Evolutionary conservation across 2,113 vertebrate genomes (phyloP), one percentile per base, ranked within the genome.

Genomic region (Sapayoa aenigma): DNA sequence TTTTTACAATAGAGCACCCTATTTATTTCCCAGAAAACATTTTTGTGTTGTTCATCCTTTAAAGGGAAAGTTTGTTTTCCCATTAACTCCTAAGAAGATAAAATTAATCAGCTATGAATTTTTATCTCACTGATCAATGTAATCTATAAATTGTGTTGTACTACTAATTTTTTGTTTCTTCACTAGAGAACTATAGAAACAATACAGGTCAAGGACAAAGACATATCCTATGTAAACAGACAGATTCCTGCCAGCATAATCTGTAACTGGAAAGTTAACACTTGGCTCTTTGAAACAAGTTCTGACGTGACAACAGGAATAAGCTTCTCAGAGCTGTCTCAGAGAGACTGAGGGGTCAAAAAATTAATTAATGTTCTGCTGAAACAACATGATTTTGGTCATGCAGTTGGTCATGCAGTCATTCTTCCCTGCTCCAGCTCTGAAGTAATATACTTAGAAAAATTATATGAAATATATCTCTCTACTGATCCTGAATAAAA

Each of bases 221-320:
- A 59, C 23, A 53, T 76, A 72, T 76, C 78, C 89, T 67, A 9
- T 22, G 53, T 58, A 91, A 94, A 69, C 90, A 98, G 96, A 96
- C 39, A 72, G 27, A 71, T 84, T 96, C 83, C 90, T 94, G 91
- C 49, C 82, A 95, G 60, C 74, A 49, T 90, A 86, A 93, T 95
- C 93, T 96, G 62, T 83, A 92, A 98, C 63, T 63, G 56, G 87
- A 96, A 97, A 98, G 82, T 89, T 95, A 96, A 97, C 96, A 90
- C 82, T 92, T 93, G 92, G 82, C 67, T 96, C 71, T 94, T 77
- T 78, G 74, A 96, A 75, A 91, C 88, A 96, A 95, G 88, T 91
- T 95, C 76, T 96, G 94, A 97, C 96, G 68, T 97, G 91, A 97
- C 47, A 95, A 88, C 53, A 95, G 79, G 68, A 95, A 91, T 90